Evolutionary conservation across 2,797 vertebrate species (phyloP).

Genomic region (Chrosomus eos): DNA sequence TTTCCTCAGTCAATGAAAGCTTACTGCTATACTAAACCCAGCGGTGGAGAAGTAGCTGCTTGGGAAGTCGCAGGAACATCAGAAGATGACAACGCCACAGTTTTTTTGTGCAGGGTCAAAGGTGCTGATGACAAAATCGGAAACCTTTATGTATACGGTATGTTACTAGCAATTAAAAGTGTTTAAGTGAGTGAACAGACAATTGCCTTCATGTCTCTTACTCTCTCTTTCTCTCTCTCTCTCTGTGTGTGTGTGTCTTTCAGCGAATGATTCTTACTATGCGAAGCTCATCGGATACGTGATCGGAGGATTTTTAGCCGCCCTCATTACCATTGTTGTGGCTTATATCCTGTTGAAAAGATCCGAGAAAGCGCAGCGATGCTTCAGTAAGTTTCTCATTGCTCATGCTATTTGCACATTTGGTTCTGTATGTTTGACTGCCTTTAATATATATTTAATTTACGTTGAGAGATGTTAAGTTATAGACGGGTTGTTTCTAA

Average conservation of each 20-base stretch:
- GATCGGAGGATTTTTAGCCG: conserved; percentile 64
- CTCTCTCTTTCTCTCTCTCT: too few relatives aligned
- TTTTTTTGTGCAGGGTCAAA: conserved; percentile 42
- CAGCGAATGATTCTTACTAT: conserved; percentile 51
- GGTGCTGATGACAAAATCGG: background rate
- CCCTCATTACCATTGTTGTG: conserved; percentile 51
- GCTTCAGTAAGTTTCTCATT: conserved; percentile 60
- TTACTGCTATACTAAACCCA: conserved; percentile 22
- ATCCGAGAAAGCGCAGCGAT: conserved; percentile 59
- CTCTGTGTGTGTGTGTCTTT: background rate
- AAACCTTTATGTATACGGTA: conserved; percentile 61
- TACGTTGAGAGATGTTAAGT: background rate
- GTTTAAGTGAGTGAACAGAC: background rate
- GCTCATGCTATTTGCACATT: background rate
- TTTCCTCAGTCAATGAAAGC: conserved; percentile 54
- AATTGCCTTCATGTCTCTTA: background rate
- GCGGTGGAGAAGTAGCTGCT: conserved; percentile 8
- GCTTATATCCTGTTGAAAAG: conserved; percentile 55
- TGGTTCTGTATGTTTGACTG: background rate
- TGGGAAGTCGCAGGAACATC: conserved; percentile 56
- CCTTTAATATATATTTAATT: background rate
- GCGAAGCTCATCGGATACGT: conserved; percentile 62
- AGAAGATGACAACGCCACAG: conserved; percentile 42
- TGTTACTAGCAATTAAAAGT: background rate
- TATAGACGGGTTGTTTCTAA: background rate